A percentile compares a stretch with the other conserved stretches of the same genome.
Conservation (phyloP, 2,113 vertebrate genomes). For the Melospiza georgiana region DNA sequence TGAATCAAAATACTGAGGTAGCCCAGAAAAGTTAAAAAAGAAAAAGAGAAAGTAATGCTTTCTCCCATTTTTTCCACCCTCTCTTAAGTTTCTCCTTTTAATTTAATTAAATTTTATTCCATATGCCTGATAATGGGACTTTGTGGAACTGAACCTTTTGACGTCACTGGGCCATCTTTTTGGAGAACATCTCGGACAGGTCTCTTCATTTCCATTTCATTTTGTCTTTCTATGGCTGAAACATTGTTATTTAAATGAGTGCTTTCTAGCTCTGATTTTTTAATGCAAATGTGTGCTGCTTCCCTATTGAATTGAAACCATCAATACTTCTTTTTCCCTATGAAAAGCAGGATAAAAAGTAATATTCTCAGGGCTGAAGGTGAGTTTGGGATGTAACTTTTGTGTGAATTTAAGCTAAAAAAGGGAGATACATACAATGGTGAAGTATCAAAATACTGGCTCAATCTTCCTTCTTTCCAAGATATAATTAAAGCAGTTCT, state of each 20-base stretch:
- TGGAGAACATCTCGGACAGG: background rate
- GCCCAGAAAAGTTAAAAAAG: background rate
- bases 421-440: background rate
- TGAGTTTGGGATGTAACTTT: background rate
- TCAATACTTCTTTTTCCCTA: background rate
- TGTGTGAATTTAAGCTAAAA: background rate
- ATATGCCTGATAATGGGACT: background rate
- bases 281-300: background rate
- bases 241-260: conserved; percentile 19
- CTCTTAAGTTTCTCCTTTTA: background rate
- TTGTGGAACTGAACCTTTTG: background rate
- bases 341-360: background rate
- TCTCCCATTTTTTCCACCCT: background rate
- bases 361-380: background rate
- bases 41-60: background rate
- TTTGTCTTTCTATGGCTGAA: background rate
- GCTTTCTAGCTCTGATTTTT: background rate
- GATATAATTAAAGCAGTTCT: background rate
- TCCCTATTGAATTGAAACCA: background rate
- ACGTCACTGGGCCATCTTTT: background rate
- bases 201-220: background rate
- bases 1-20: background rate
- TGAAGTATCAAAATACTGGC: background rate
- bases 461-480: background rate
- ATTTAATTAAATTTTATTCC: background rate